A percentile compares a stretch with the other conserved stretches of the same genome.
These are phyloP conservation scores for Pygocentrus nattereri DNA, from an alignment of 2,797 vertebrate genomes.

Conservation along the genomic window DNA sequence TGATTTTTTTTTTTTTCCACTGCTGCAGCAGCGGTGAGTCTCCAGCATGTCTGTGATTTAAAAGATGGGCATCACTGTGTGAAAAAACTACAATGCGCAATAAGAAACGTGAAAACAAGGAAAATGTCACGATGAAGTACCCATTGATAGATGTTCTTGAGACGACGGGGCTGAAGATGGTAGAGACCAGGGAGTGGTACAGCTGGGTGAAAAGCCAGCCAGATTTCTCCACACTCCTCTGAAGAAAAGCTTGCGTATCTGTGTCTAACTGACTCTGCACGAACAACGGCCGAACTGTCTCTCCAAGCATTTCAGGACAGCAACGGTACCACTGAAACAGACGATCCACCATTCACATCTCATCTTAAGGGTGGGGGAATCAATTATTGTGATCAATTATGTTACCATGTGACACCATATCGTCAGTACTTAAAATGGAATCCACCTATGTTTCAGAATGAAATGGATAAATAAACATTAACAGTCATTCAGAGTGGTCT, in stretches of 20 bases:
- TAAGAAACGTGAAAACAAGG: not conserved
- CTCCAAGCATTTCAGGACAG: slow-evolving; percentile 87
- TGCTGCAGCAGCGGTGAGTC: too few species aligned
- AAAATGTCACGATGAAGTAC: slow-evolving; percentile 65
- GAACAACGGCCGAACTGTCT: slow-evolving; percentile 85
- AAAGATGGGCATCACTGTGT: not conserved
- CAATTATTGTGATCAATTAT: not conserved
- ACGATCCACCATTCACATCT: not conserved
- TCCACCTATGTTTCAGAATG: too few species aligned
- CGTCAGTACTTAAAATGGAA: too few species aligned
- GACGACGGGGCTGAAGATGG: slow-evolving; percentile 91
- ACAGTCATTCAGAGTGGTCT: too few species aligned
- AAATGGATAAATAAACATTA: too few species aligned
- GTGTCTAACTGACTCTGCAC: slow-evolving; percentile 91
- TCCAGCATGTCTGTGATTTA: not conserved
- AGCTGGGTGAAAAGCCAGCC: slow-evolving; percentile 95
- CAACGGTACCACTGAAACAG: slow-evolving; percentile 90
- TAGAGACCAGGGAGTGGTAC: slow-evolving; percentile 95
- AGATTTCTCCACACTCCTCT: slow-evolving; percentile 92
- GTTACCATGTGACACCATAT: too few species aligned
- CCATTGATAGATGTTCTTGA: slow-evolving; percentile 98
- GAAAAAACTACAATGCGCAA: not conserved
- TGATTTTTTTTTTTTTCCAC: too few species aligned
- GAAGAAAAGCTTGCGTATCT: slow-evolving; percentile 90
- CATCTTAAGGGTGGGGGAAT: too few species aligned